Evolutionary conservation across 2,113 vertebrate genomes (phyloP).

Genomic region (Gallinago jamesoni): DNA sequence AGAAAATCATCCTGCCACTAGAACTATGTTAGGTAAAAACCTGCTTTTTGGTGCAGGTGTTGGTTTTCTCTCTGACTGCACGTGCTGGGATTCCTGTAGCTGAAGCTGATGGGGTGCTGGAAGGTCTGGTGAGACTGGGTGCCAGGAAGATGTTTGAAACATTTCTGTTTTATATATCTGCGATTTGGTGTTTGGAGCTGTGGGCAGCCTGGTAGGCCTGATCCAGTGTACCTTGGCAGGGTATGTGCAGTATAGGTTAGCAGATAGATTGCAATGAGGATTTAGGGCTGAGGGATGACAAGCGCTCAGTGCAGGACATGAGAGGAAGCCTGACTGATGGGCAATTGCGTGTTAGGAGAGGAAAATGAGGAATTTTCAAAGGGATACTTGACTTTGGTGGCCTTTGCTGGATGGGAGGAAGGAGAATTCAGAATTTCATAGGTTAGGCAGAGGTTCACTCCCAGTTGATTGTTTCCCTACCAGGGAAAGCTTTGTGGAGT

Average conservation of each 20-base stretch:
- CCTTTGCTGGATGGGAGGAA: background rate
- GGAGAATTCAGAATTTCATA: background rate
- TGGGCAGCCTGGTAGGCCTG: background rate
- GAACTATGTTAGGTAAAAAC: background rate
- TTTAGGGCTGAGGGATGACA: background rate
- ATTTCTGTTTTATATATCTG: background rate
- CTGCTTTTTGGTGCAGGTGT: background rate
- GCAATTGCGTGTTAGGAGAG: background rate
- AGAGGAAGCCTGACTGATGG: background rate
- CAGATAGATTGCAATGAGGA: rapidly evolving
- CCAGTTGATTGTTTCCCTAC: background rate
- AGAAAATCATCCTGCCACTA: background rate
- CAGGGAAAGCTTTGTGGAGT: background rate
- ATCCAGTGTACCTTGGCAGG: rapidly evolving
- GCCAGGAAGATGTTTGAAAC: background rate
- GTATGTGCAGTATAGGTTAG: no score
- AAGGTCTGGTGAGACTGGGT: background rate
- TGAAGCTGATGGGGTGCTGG: background rate
- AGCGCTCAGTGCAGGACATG: background rate
- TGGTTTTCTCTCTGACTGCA: background rate
- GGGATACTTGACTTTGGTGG: background rate
- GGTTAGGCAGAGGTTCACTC: background rate
- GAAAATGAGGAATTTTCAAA: background rate
- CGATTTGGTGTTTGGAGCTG: background rate
- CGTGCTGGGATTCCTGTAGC: background rate